These are phyloP conservation scores for Thera britannica DNA, from an alignment of 2,888 invertebrate genomes.

Conservation along the genomic window DNA sequence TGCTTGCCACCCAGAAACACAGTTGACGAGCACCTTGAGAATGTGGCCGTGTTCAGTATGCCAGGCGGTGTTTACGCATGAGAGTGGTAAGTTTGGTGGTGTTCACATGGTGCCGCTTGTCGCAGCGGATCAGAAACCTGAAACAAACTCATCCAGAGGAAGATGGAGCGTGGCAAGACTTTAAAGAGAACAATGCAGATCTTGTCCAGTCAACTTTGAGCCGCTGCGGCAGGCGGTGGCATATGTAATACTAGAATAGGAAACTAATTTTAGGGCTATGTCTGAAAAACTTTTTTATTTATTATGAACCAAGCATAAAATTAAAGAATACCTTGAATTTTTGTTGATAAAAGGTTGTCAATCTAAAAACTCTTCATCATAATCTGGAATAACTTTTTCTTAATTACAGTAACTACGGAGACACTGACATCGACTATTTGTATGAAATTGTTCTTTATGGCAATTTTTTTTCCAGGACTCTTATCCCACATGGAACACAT, in stretches of 20 bases:
- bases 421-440: not conserved
- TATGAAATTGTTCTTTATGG: not conserved
- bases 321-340: too few species aligned
- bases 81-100: constrained; percentile 88
- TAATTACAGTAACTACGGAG: not conserved
- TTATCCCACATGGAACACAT: constrained; percentile 98
- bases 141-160: too few species aligned
- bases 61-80: constrained; percentile 97
- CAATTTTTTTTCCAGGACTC: constrained; percentile 87
- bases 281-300: too few species aligned
- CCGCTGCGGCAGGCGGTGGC: not conserved
- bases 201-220: not conserved
- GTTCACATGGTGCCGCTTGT: constrained; percentile 16
- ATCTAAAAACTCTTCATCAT: not conserved
- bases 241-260: not conserved
- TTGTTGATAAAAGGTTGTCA: too few species aligned
- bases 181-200: not conserved
- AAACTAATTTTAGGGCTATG: too few species aligned
- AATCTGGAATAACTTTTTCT: not conserved
- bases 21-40: constrained; percentile 93
- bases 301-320: too few species aligned
- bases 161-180: not conserved
- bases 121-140: too few species aligned
- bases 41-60: constrained; percentile 99
- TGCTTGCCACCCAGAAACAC: constrained; percentile 97